A percentile compares a stretch with the other conserved stretches of the same genome.
phyloP scores from a whole-genome alignment of 2,797 vertebrate genomes.

The Galagoides demidoff region DNA sequence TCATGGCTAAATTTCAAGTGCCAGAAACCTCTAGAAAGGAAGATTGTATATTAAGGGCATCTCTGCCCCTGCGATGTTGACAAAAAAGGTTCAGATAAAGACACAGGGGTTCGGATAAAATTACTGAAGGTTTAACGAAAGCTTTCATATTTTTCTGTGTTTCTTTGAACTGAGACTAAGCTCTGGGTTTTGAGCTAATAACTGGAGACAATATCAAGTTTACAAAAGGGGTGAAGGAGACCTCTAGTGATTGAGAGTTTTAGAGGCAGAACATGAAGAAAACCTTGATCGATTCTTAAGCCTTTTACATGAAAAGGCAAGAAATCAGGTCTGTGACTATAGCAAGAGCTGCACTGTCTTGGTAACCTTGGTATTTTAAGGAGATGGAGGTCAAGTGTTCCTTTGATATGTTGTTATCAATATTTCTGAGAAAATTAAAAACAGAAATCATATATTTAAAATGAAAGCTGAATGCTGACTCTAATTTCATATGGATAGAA shows the following conservation, averaged over 20 bases:
- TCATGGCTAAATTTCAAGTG: background rate
- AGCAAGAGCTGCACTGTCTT: background rate
- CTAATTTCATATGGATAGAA: background rate
- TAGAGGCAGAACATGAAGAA: background rate
- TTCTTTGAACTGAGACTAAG: background rate
- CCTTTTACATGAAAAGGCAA: background rate
- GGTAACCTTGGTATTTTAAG: background rate
- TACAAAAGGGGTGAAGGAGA: background rate
- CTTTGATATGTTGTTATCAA: background rate
- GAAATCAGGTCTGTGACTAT: background rate
- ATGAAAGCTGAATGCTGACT: background rate
- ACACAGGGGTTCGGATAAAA: background rate
- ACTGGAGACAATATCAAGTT: background rate
- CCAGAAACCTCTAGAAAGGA: background rate
- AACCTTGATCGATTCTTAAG: background rate
- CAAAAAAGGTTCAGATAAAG: background rate
- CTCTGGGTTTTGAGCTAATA: background rate
- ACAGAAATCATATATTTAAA: background rate
- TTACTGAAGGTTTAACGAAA: background rate
- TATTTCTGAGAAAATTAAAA: background rate
- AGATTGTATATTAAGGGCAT: background rate
- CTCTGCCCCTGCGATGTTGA: background rate
- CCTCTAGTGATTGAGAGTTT: background rate
- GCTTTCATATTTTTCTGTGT: background rate
- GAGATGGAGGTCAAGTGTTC: background rate